phyloP scores from a whole-genome alignment of 1,140 invertebrate species.

The Ectropis grisescens region DNA sequence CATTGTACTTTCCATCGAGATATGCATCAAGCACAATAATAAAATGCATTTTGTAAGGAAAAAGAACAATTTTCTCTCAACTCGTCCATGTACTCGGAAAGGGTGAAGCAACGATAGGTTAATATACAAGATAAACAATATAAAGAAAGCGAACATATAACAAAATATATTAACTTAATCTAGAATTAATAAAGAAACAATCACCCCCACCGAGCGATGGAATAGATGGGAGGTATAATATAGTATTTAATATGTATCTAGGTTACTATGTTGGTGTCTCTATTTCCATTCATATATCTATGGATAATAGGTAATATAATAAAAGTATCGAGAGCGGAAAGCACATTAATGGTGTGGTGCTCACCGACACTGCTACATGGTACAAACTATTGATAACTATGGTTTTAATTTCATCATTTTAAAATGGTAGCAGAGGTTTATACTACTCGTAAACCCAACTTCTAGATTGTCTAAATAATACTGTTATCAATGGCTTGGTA shows the following conservation, averaged over 20 bases:
- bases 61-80: slow-evolving; percentile 16
- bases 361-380: slow-evolving; percentile 23
- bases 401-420: slow-evolving; percentile 35
- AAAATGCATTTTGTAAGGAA: slow-evolving; percentile 34
- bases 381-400: slow-evolving; percentile 55
- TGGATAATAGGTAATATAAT: slow-evolving; percentile 28
- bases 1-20: too few species aligned
- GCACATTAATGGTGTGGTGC: slow-evolving; percentile 17
- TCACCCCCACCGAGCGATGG: slow-evolving; percentile 22
- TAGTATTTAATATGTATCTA: slow-evolving; percentile 57
- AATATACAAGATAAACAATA: slow-evolving; percentile 47
- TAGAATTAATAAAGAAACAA: slow-evolving; percentile 32
- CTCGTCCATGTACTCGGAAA: slow-evolving; percentile 21
- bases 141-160: slow-evolving; percentile 43
- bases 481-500: slow-evolving; percentile 69
- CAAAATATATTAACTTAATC: slow-evolving; percentile 58
- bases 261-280: slow-evolving; percentile 64
- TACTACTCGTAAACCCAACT: slow-evolving; percentile 51
- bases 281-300: slow-evolving; percentile 59
- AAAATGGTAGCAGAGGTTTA: slow-evolving; percentile 54
- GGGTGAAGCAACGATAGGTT: slow-evolving; percentile 28
- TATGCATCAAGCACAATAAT: too few species aligned
- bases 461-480: slow-evolving; percentile 69
- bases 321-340: slow-evolving; percentile 34
- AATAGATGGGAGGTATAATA: slow-evolving; percentile 24